Base-by-base conservation (phyloP, 2,113 vertebrate species). In the Oncorhynchus tshawytscha region DNA sequence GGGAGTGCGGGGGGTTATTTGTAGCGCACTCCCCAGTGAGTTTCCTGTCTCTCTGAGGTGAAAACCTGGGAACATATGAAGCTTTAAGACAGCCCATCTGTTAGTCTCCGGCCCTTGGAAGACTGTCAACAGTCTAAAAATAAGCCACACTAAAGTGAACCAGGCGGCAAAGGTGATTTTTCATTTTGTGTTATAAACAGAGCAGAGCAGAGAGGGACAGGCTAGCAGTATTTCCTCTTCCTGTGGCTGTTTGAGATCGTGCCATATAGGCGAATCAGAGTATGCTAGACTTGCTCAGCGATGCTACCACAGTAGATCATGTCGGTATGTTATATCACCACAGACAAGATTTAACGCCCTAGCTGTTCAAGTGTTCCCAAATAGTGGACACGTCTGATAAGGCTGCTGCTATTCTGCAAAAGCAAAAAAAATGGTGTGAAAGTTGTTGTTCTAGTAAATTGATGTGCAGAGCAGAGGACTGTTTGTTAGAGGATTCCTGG, bases 11-110 rank as follows among this genome's bases (percentile, higher is more conserved):
- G 86, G 84, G 78, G 91, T 93, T 92, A 92, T 96, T 97, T 96
- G 95, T 89, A 92, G 95, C 91, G 88, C 72, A 89, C 96, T 96
- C 95, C 96, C 87, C 92, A 95, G 95, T 94, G 94, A 92, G 95
- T 95, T 95, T 95, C 95, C 96, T 94, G 95, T 97, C 95, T 93
- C 94, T 95, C 94, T 92, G 94, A 93, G 95, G 96, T 95, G 95
- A 93, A 95, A 94, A 95, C 94, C 95, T 95, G 94, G 93, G 95
- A 97, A 94, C 94, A 95, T 94, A 95, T 95, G 96, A 96, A 94
- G 93, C 95, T 95, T 94, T 95, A 96, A 97, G 96, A 97, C 94
- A 91, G 94, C 94, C 97, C 97, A 99, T 99, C 97, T 99, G 97
- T 96, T 96, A 92, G 92, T 95, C 94, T 93, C 93, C 94, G 93